phyloP scores from a whole-genome alignment of 2,797 vertebrate genomes.

The Acanthiza pusilla region DNA sequence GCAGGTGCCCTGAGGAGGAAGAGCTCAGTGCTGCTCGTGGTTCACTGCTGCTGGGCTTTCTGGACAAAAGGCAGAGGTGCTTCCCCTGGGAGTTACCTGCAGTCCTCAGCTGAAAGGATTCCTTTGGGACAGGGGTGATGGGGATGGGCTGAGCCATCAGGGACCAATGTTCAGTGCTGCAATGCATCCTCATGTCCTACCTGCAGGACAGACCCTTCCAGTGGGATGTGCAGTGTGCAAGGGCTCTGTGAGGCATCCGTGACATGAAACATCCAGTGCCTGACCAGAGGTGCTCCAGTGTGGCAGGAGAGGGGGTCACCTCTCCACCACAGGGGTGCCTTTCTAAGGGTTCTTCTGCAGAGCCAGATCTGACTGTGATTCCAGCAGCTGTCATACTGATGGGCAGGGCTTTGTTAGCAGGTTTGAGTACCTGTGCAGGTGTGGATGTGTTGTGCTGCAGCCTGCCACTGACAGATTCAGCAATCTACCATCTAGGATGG shows the following conservation, averaged over 20 bases:
- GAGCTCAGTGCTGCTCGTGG: not conserved
- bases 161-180: fast-evolving
- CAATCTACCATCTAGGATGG: not conserved
- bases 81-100: not conserved
- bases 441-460: not conserved
- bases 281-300: not conserved
- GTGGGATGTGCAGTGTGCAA: not conserved
- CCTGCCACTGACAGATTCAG: not conserved
- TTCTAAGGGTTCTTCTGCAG: not conserved
- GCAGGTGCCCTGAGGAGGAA: not conserved
- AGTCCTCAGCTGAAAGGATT: not conserved
- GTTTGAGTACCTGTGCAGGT: not conserved
- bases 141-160: not conserved
- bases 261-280: not conserved
- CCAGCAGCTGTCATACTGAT: not conserved
- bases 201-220: not conserved
- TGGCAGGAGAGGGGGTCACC: not conserved
- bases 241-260: not conserved
- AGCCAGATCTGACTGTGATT: not conserved
- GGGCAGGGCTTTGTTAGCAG: not conserved
- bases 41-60: not conserved
- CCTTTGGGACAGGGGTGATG: fast-evolving
- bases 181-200: fast-evolving
- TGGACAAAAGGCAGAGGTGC: not conserved
- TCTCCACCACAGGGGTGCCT: not conserved